Evolutionary conservation across 2,113 vertebrate genomes (phyloP).

Genomic region (Percina caprodes): DNA sequence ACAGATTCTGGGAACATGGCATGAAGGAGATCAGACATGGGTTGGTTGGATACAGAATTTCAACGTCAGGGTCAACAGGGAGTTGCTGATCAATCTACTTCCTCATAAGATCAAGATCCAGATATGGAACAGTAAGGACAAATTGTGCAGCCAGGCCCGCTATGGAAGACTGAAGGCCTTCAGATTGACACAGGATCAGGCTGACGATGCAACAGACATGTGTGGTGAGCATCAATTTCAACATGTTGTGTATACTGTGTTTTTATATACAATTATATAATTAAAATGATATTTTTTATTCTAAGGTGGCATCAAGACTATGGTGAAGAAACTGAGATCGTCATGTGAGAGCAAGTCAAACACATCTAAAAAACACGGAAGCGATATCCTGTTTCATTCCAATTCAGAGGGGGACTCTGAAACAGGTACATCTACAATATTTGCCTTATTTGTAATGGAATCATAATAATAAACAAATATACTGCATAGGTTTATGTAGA

Average conservation of each 20-base stretch:
- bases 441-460: neutral
- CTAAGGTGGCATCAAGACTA: constrained; percentile 73
- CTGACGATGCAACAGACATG: constrained; percentile 41
- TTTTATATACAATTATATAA: neutral
- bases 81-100: constrained; percentile 83
- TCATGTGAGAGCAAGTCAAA: constrained; percentile 56
- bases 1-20: constrained; percentile 83
- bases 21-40: constrained; percentile 86
- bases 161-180: constrained; percentile 72
- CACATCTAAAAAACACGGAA: constrained; percentile 20
- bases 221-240: constrained; percentile 39
- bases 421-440: constrained; percentile 35
- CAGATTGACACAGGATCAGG: constrained; percentile 34
- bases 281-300: neutral
- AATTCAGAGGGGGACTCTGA: constrained; percentile 19
- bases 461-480: neutral
- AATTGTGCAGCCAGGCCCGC: constrained; percentile 75
- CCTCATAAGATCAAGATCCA: constrained; percentile 84
- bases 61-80: constrained; percentile 78
- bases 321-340: constrained; percentile 77
- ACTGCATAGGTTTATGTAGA: neutral
- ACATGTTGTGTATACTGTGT: neutral
- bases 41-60: constrained; percentile 84
- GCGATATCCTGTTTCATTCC: neutral
- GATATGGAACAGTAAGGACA: constrained; percentile 85